phyloP scores from a whole-genome alignment of 2,797 vertebrate genomes.

The Erethizon dorsatum region DNA sequence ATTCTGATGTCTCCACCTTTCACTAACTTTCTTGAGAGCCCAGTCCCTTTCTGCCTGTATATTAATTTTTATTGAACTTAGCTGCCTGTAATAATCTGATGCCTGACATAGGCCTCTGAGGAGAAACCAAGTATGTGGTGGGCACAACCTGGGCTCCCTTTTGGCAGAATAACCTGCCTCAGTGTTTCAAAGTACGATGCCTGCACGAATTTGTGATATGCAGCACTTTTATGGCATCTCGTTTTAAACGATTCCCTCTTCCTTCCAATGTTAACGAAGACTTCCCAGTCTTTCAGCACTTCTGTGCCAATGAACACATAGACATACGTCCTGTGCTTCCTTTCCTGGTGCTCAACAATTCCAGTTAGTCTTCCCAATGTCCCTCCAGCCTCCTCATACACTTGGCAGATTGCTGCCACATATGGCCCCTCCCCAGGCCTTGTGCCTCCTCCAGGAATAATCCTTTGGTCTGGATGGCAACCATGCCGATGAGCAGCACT shows the following conservation, averaged over 20 bases:
- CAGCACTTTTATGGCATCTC: constrained; percentile 97
- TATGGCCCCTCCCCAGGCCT: not conserved
- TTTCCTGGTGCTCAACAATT: constrained; percentile 94
- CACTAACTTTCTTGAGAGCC: not conserved
- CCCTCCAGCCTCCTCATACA: not conserved
- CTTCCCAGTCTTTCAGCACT: constrained; percentile 99
- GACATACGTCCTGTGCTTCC: constrained; percentile 98
- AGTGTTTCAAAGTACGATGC: constrained; percentile 97
- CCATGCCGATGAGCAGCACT: not conserved
- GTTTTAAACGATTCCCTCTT: constrained; percentile 99
- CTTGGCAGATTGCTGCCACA: not conserved
- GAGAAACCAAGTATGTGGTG: constrained; percentile 94
- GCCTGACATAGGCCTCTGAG: constrained; percentile 95
- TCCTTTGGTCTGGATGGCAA: not conserved
- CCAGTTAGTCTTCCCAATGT: not conserved
- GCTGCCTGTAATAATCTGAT: constrained; percentile 89
- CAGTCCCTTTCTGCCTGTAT: not conserved
- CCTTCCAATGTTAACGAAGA: constrained; percentile 98
- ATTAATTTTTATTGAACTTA: not conserved
- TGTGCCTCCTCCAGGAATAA: not conserved
- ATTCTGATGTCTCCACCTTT: not conserved
- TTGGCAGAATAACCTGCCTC: constrained; percentile 95
- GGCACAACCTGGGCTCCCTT: constrained; percentile 96
- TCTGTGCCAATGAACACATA: constrained; percentile 98
- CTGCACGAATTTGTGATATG: constrained; percentile 98